Conservation (phyloP, 2,797 vertebrate genomes). For the Siniperca obscura region DNA sequence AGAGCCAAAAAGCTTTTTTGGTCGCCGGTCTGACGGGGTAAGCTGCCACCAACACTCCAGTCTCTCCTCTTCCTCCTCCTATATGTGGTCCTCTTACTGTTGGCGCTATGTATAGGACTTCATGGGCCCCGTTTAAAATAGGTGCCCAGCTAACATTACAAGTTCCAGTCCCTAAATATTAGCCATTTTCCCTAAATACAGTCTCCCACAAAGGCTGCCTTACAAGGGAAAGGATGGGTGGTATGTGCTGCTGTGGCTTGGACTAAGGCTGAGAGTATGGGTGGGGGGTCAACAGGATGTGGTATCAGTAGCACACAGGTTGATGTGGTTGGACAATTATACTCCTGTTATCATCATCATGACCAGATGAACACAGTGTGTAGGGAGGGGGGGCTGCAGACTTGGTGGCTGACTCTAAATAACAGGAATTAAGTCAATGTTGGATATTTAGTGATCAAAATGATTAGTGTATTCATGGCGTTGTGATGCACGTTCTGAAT, state of each 20-base stretch:
- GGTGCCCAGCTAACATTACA: constrained; percentile 88
- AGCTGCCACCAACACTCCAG: constrained; percentile 62
- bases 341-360: constrained; percentile 41
- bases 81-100: constrained; percentile 83
- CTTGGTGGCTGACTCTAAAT: not conserved
- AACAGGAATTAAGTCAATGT: not conserved
- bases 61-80: constrained; percentile 73
- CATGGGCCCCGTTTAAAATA: constrained; percentile 85
- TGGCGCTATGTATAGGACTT: constrained; percentile 87
- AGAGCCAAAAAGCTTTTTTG: constrained; percentile 74
- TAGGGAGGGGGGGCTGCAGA: not conserved
- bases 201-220: constrained; percentile 86
- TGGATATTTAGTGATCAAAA: not conserved
- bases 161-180: constrained; percentile 89
- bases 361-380: constrained; percentile 15
- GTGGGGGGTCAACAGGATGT: constrained; percentile 52
- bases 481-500: not conserved
- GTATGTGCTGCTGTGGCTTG: constrained; percentile 75
- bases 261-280: constrained; percentile 44
- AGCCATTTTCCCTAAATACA: constrained; percentile 90
- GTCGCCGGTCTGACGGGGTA: constrained; percentile 60
- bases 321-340: constrained; percentile 63
- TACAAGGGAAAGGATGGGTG: constrained; percentile 85
- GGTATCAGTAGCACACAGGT: constrained; percentile 61
- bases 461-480: too few relatives aligned